A percentile compares a stretch with the other conserved stretches of the same genome.
Conservation (phyloP, 2,113 vertebrate genomes). For the Leptodactylus fuscus region DNA sequence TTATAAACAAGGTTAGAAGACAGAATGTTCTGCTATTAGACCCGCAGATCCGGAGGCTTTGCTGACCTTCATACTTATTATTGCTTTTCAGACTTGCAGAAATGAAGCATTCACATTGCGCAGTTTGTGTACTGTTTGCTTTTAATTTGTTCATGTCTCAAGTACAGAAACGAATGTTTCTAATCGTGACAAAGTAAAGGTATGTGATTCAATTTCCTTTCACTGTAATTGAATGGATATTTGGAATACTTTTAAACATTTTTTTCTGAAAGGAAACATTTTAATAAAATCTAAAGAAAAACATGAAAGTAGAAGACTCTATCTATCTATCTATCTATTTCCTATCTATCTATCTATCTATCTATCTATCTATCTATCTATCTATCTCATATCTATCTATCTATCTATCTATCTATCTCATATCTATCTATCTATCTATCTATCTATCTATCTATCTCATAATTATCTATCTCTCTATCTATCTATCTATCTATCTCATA, state of each 20-base stretch:
- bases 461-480: too few species aligned
- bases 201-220: constrained; percentile 13
- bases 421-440: too few species aligned
- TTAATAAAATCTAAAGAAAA: too few species aligned
- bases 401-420: too few species aligned
- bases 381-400: too few species aligned
- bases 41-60: background rate
- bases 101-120: background rate
- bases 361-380: too few species aligned
- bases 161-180: background rate
- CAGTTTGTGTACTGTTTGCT: background rate
- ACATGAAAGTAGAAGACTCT: too few species aligned
- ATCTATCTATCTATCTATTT: too few species aligned
- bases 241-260: background rate
- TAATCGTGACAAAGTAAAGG: background rate
- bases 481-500: too few species aligned
- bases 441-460: too few species aligned
- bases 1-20: background rate
- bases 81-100: background rate
- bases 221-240: constrained; percentile 20
- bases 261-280: background rate
- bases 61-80: background rate
- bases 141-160: constrained; percentile 4
- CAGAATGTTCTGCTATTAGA: background rate
- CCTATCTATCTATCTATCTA: too few species aligned